A percentile compares a stretch with the other conserved stretches of the same genome.
Conservation (phyloP, 2,797 vertebrate genomes). For the Morelia viridis region DNA sequence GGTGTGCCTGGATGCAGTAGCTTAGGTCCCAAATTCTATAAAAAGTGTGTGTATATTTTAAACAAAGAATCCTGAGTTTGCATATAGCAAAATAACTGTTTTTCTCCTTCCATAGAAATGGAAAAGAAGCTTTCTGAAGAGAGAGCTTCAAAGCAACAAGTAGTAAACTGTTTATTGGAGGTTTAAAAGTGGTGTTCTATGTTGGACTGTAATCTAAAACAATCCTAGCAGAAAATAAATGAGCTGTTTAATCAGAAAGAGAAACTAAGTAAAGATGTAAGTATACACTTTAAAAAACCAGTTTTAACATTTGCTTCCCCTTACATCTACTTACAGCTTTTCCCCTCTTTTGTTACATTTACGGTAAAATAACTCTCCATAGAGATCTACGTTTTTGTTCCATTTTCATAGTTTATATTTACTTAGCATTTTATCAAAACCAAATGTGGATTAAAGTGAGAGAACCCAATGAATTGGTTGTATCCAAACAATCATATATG, state of each 20-base stretch:
- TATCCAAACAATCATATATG: background rate
- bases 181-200: constrained; percentile 94
- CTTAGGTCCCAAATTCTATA: background rate
- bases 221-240: constrained; percentile 92
- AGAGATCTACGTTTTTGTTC: background rate
- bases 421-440: background rate
- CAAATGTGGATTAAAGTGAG: background rate
- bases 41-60: background rate
- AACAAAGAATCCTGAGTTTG: background rate
- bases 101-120: constrained; percentile 78
- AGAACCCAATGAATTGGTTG: background rate
- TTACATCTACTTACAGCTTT: background rate
- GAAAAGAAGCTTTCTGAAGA: constrained; percentile 95
- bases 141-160: constrained; percentile 85
- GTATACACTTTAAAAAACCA: constrained; percentile 31
- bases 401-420: background rate
- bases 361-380: background rate
- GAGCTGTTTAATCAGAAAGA: constrained; percentile 92
- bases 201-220: constrained; percentile 96
- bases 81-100: background rate
- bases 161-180: constrained; percentile 92
- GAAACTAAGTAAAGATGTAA: constrained; percentile 89
- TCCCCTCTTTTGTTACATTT: background rate
- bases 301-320: background rate
- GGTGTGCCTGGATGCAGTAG: background rate